Conservation (phyloP, 2,113 vertebrate species). For the Salminus brasiliensis region DNA sequence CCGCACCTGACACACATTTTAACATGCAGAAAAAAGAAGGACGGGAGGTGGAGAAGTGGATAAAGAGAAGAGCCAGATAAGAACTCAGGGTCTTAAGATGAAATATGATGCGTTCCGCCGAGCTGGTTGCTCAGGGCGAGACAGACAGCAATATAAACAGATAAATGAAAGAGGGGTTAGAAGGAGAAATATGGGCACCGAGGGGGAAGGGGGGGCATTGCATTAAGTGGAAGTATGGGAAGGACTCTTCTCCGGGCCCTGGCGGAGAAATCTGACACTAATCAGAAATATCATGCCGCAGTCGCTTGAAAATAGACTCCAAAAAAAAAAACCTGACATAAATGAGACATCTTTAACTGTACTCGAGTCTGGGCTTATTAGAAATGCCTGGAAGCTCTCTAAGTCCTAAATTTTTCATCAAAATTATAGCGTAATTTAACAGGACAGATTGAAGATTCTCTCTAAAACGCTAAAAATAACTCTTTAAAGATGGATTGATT, state of each 20-base stretch:
- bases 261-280: background rate
- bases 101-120: slow-evolving; percentile 34
- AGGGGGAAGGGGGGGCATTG: slow-evolving; percentile 26
- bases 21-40: background rate
- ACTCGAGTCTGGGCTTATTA: background rate
- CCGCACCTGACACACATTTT: background rate
- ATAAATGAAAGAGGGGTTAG: slow-evolving; percentile 36
- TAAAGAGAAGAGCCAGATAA: slow-evolving; percentile 2
- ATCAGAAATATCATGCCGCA: slow-evolving; percentile 6
- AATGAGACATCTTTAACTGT: background rate
- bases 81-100: slow-evolving; percentile 53
- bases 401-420: background rate
- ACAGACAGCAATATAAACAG: slow-evolving; percentile 53
- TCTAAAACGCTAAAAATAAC: background rate
- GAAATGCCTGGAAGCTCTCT: background rate
- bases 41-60: background rate
- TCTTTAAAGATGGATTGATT: background rate
- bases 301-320: background rate
- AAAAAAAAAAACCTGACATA: background rate
- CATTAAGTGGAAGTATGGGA: slow-evolving; percentile 4
- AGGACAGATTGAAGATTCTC: background rate
- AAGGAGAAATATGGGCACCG: background rate
- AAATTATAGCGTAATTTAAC: background rate
- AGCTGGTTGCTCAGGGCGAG: slow-evolving; percentile 45
- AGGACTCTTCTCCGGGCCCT: background rate